Evolutionary conservation across 2,797 vertebrate genomes (phyloP).

Genomic region (Monodelphis domestica): DNA sequence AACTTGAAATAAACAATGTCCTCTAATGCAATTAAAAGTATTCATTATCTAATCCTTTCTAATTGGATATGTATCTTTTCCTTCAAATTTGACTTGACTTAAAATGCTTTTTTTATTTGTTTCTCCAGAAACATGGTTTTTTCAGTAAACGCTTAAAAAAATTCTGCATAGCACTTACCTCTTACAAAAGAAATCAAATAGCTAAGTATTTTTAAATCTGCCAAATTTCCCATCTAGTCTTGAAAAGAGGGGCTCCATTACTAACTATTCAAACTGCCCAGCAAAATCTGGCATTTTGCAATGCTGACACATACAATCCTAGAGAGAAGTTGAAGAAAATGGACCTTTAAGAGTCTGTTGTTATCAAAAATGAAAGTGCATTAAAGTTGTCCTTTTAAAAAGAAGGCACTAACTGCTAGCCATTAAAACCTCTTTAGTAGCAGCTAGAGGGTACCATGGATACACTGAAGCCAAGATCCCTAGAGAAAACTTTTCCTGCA

Average conservation of each 20-base stretch:
- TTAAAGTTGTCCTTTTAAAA: not conserved
- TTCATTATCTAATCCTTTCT: not conserved
- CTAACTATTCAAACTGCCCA: not conserved
- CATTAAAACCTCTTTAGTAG: conserved; percentile 17
- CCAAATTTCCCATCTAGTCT: not conserved
- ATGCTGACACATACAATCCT: not conserved
- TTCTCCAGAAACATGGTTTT: not conserved
- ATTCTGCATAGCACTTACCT: not conserved
- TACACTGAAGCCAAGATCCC: not conserved
- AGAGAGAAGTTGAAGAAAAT: not conserved
- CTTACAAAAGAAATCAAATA: not conserved
- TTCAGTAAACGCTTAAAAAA: not conserved
- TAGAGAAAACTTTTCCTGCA: not conserved
- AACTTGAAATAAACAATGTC: not conserved
- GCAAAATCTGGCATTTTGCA: not conserved
- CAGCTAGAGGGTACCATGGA: not conserved
- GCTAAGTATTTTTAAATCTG: not conserved
- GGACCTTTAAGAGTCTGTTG: not conserved
- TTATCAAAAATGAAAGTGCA: not conserved
- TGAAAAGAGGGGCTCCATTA: not conserved
- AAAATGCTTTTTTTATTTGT: not conserved
- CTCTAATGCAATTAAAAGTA: not conserved
- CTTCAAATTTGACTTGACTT: not conserved
- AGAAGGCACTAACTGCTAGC: not conserved
- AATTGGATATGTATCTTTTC: not conserved